Percentiles rank a stretch among this genome's conserved stretches.
Evolutionary conservation across 2,888 invertebrate genomes (phyloP).

Genomic region (Bhutanitis thaidina): DNA sequence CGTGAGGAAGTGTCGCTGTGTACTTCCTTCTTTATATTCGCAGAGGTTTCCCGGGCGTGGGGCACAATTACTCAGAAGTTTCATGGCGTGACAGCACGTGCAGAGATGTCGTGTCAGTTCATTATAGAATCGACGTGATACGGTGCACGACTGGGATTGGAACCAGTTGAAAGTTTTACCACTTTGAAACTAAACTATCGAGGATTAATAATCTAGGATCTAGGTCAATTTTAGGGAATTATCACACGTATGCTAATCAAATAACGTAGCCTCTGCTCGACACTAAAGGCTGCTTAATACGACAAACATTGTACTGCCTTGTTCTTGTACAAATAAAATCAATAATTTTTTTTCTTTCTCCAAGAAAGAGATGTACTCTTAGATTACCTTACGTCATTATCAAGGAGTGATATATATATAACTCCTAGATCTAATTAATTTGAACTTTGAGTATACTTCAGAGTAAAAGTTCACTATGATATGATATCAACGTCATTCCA

Average conservation of each 20-base stretch:
- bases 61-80: constrained; percentile 26
- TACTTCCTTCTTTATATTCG: constrained; percentile 17
- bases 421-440: too few relatives aligned
- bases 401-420: too few relatives aligned
- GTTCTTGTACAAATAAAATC: too few relatives aligned
- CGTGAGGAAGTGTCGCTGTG: constrained; percentile 8
- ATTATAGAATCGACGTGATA: constrained; percentile 45
- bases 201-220: not conserved
- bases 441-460: too few relatives aligned
- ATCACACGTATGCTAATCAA: not conserved
- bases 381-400: too few relatives aligned
- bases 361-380: too few relatives aligned
- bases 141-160: constrained; percentile 31
- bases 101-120: constrained; percentile 37
- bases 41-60: constrained; percentile 20
- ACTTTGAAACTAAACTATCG: not conserved
- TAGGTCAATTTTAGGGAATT: not conserved
- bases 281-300: too few relatives aligned
- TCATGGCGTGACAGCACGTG: constrained; percentile 24
- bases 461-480: too few relatives aligned
- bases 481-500: too few relatives aligned
- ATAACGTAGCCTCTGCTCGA: too few relatives aligned
- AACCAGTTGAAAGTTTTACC: constrained; percentile 6
- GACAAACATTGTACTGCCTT: too few relatives aligned
- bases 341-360: too few relatives aligned